Evolutionary conservation across 1,140 invertebrate genomes (phyloP).

Genomic region (Drosophila cardini): DNA sequence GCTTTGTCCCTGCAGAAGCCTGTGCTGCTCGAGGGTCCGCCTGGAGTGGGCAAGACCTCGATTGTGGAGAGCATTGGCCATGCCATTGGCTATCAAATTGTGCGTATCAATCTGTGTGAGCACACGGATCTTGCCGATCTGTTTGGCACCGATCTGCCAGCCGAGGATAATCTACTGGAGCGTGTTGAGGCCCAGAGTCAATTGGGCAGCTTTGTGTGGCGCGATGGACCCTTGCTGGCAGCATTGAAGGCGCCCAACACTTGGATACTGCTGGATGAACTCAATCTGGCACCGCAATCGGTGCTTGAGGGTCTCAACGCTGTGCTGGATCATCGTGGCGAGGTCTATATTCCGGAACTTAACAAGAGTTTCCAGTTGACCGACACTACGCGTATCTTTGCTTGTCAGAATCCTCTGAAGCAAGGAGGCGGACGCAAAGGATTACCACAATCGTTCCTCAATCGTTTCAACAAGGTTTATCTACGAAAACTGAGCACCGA

Average conservation of each 20-base stretch:
- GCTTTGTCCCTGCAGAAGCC: constrained; percentile 96
- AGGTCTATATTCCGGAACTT: constrained; percentile 98
- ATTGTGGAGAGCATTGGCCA: constrained; percentile 96
- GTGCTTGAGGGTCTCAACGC: constrained; percentile 99
- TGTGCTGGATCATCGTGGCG: constrained; percentile 98
- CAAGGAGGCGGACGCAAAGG: constrained; percentile 98
- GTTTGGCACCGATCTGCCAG: constrained; percentile 98
- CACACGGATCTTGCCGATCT: constrained; percentile 99
- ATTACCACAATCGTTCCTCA: constrained; percentile 98
- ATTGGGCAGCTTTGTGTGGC: constrained; percentile 96
- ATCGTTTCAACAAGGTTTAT: constrained; percentile 98
- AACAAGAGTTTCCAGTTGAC: constrained; percentile 93
- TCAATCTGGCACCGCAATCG: constrained; percentile 99
- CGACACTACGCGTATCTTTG: constrained; percentile 94
- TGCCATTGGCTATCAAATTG: constrained; percentile 91
- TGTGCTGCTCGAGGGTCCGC: constrained; percentile 97
- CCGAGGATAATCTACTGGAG: constrained; percentile 89
- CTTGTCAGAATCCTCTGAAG: constrained; percentile 98
- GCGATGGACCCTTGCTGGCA: constrained; percentile 97
- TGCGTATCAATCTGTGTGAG: constrained; percentile 98
- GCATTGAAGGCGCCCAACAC: constrained; percentile 94
- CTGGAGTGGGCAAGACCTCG: constrained; percentile 98
- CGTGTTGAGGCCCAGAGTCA: constrained; percentile 23
- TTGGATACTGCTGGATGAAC: constrained; percentile 99
- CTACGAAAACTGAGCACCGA: constrained; percentile 91